These are phyloP conservation scores for Sciurus carolinensis DNA, from an alignment of 2,797 vertebrate genomes.

Conservation along the genomic window DNA sequence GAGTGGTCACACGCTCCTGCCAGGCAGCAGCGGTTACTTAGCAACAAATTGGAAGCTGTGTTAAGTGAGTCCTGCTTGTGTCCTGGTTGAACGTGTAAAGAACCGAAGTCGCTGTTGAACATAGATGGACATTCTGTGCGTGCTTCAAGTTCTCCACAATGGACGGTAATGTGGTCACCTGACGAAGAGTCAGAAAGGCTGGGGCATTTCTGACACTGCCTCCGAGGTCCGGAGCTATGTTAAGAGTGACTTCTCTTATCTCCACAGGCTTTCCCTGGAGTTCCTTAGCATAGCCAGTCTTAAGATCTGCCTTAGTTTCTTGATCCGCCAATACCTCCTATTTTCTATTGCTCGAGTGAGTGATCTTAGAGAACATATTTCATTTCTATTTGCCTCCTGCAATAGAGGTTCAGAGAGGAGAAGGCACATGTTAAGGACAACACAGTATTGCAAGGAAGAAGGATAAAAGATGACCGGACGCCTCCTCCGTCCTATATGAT, in stretches of 20 bases:
- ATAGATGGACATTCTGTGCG: neutral
- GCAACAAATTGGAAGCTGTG: slow-evolving; percentile 86
- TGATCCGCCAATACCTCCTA: neutral
- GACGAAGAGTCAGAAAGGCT: neutral
- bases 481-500: neutral
- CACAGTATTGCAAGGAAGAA: neutral
- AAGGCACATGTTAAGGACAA: neutral
- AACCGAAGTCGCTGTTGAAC: neutral
- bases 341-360: neutral
- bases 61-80: slow-evolving; percentile 77
- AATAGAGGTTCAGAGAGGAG: neutral
- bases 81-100: slow-evolving; percentile 44
- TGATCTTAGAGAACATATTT: neutral
- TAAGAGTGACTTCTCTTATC: neutral
- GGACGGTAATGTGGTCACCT: too few species aligned
- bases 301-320: slow-evolving; percentile 11
- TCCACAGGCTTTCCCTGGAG: neutral
- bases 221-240: neutral
- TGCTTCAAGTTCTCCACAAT: neutral
- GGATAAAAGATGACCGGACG: neutral
- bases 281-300: neutral
- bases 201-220: neutral
- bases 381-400: neutral
- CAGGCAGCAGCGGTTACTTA: slow-evolving; percentile 87
- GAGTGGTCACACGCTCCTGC: slow-evolving; percentile 77